Evolutionary conservation across 2,113 vertebrate genomes (phyloP).

Genomic region (Microtus ochrogaster): DNA sequence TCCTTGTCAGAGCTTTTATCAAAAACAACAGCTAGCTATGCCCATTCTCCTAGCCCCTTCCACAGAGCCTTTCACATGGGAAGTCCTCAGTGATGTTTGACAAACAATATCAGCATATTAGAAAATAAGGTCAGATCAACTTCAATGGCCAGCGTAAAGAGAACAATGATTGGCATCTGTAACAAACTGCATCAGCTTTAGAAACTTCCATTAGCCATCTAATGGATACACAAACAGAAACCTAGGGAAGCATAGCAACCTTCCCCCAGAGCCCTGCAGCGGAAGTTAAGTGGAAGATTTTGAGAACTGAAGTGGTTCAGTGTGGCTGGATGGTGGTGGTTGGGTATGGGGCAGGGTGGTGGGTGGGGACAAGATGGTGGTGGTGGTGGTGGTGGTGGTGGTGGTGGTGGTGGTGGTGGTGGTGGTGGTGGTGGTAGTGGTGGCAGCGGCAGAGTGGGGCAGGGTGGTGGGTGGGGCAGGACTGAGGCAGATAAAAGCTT

Average conservation of each 20-base stretch:
- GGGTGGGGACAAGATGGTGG: no score
- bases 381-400: no score
- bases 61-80: neutral
- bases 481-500: neutral
- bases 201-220: neutral
- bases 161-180: neutral
- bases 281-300: neutral
- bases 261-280: neutral
- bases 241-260: neutral
- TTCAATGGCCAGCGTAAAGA: neutral
- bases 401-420: no score
- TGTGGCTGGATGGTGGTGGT: neutral
- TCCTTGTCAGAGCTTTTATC: neutral
- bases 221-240: neutral
- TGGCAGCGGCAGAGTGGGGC: neutral
- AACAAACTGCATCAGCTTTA: slow-evolving; percentile 4
- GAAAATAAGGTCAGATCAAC: neutral
- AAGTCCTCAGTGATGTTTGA: neutral
- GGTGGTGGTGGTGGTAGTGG: neutral
- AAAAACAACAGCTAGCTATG: neutral
- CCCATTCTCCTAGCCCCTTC: neutral
- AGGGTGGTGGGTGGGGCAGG: no score
- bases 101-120: neutral
- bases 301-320: no score
- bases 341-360: neutral